Conservation (phyloP, 2,113 vertebrate genomes). For the Bufo bufo region DNA sequence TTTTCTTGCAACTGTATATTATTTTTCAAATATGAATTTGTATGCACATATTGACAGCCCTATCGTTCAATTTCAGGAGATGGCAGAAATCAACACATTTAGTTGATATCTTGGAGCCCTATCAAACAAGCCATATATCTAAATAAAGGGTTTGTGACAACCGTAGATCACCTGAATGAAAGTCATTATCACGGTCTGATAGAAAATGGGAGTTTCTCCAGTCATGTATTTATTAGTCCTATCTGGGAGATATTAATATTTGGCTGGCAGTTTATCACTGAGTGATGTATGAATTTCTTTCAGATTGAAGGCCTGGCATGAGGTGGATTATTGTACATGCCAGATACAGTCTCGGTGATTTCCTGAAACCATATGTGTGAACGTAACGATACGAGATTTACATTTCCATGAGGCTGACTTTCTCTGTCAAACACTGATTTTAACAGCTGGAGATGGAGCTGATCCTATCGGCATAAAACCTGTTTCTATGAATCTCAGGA, state of each 20-base stretch:
- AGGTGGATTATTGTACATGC: slow-evolving; percentile 10
- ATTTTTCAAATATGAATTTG: background rate
- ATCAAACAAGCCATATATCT: slow-evolving; percentile 60
- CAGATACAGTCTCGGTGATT: slow-evolving; percentile 4
- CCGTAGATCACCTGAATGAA: slow-evolving; percentile 60
- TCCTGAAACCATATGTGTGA: background rate
- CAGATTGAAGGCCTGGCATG: slow-evolving; percentile 7
- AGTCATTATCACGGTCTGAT: slow-evolving; percentile 60
- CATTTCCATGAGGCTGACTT: slow-evolving; percentile 19
- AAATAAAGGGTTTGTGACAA: slow-evolving; percentile 64
- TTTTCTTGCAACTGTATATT: too few species aligned
- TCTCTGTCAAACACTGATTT: background rate
- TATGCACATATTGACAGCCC: slow-evolving; percentile 58
- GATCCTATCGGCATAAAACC: slow-evolving; percentile 6
- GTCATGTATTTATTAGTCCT: slow-evolving; percentile 57
- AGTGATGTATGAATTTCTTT: slow-evolving; percentile 1
- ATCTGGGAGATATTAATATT: slow-evolving; percentile 37
- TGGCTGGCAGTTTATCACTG: slow-evolving; percentile 23
- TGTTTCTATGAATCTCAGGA: background rate
- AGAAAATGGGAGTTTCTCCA: slow-evolving; percentile 20
- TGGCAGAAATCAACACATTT: slow-evolving; percentile 62
- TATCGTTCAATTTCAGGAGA: slow-evolving; percentile 64
- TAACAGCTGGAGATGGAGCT: slow-evolving; percentile 21
- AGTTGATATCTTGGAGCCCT: slow-evolving; percentile 59
- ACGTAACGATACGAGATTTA: slow-evolving; percentile 16